Evolutionary conservation across 2,797 vertebrate species (phyloP).

Genomic region (Galago senegalensis): DNA sequence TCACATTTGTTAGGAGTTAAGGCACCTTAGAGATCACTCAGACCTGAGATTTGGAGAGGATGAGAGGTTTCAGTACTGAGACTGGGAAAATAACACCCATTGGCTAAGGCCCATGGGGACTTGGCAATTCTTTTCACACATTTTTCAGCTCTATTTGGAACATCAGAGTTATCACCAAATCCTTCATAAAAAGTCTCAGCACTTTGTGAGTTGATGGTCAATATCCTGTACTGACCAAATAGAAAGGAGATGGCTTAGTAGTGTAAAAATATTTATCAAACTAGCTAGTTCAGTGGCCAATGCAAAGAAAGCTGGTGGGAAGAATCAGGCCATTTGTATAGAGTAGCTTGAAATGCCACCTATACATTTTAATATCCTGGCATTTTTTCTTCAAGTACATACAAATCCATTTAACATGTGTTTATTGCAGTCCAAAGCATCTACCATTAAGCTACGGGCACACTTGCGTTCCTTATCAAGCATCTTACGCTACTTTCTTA

Average conservation of each 20-base stretch:
- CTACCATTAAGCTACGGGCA: neutral
- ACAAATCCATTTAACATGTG: neutral
- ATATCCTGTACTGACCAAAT: neutral
- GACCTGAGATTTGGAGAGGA: neutral
- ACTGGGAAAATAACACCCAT: neutral
- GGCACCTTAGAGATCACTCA: neutral
- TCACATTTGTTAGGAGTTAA: neutral
- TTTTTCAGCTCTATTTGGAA: neutral
- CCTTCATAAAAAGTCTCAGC: slow-evolving; percentile 6
- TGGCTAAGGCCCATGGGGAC: neutral
- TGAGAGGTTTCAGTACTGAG: neutral
- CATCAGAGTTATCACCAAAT: neutral
- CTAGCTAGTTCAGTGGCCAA: neutral
- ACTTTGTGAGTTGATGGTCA: neutral
- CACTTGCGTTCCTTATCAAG: neutral
- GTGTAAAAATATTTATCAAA: slow-evolving; percentile 24
- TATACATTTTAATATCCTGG: slow-evolving; percentile 5
- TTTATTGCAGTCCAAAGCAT: neutral
- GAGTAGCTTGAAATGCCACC: slow-evolving; percentile 16
- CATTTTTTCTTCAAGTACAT: neutral
- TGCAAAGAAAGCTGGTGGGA: neutral
- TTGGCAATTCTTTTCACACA: neutral
- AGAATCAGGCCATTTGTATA: neutral
- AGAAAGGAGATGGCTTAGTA: neutral
- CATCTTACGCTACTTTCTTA: neutral